Evolutionary conservation across 2,888 invertebrate species (phyloP).

Genomic region (Nephrotoma guestfalica): DNA sequence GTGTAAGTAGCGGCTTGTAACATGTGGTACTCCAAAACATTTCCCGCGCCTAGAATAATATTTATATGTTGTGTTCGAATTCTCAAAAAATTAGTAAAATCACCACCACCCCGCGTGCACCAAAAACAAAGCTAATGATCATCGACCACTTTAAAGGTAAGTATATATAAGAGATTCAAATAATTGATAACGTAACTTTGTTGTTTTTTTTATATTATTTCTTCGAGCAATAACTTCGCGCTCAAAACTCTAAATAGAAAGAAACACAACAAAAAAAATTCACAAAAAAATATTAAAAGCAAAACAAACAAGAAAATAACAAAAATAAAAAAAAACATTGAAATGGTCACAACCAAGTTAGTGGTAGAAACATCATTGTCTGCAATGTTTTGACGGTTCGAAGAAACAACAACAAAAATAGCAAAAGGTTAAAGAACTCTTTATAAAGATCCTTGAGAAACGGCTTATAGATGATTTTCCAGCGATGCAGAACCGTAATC

Average conservation of each 20-base stretch:
- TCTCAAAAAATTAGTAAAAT: background rate
- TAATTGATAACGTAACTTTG: background rate
- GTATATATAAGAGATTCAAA: background rate
- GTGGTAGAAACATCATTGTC: constrained; percentile 3
- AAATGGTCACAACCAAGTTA: constrained; percentile 7
- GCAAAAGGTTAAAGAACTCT: constrained; percentile 15
- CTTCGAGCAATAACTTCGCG: background rate
- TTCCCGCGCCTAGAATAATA: background rate
- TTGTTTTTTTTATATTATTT: background rate
- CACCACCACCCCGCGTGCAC: background rate
- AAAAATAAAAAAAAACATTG: background rate
- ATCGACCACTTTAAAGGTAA: background rate
- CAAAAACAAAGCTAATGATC: background rate
- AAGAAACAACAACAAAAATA: background rate
- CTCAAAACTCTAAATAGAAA: background rate
- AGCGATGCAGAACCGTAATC: background rate
- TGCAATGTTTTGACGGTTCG: constrained; percentile 14
- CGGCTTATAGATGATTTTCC: background rate
- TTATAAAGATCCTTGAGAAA: constrained; percentile 13
- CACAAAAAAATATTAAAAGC: background rate
- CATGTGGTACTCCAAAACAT: background rate
- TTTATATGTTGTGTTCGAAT: background rate
- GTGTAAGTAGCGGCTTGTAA: background rate
- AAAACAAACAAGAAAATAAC: background rate
- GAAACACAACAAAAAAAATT: background rate